Evolutionary conservation across 2,113 vertebrate species (phyloP).

Genomic region (Glareola pratincola): DNA sequence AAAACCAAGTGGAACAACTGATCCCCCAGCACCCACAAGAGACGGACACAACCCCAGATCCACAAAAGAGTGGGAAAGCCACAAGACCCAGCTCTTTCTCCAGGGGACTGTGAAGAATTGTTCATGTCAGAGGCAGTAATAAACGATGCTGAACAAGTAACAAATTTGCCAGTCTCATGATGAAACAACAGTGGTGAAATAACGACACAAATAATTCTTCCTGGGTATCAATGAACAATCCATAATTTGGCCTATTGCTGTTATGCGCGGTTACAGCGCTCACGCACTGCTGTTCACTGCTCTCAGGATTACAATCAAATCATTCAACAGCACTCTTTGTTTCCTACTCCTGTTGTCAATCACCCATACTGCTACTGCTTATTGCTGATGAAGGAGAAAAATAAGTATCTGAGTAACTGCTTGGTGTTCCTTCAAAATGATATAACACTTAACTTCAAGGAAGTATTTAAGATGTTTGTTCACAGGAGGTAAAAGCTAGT

Average conservation of each 20-base stretch:
- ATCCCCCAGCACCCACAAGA: not conserved
- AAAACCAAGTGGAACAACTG: accelerated
- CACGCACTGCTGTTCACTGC: accelerated
- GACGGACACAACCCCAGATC: accelerated
- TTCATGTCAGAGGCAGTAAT: not conserved
- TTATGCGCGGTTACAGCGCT: accelerated
- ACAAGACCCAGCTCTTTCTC: not conserved
- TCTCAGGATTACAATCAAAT: not conserved
- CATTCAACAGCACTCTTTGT: not conserved
- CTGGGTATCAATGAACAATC: not conserved
- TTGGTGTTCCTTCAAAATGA: not conserved
- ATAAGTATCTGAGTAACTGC: accelerated
- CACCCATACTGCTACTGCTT: not conserved
- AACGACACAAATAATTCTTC: not conserved
- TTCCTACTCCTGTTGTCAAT: not conserved
- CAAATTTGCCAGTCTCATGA: not conserved
- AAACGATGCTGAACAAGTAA: not conserved
- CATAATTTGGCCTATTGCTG: not conserved
- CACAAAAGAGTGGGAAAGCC: not conserved
- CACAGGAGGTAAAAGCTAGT: not conserved
- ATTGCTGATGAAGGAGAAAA: not conserved
- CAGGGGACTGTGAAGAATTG: not conserved
- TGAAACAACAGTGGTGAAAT: not conserved
- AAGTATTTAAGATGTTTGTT: not conserved
- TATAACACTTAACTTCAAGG: not conserved